A percentile compares a stretch with the other conserved stretches of the same genome.
phyloP scores from a whole-genome alignment of 2,797 vertebrate genomes.

The Molothrus ater region DNA sequence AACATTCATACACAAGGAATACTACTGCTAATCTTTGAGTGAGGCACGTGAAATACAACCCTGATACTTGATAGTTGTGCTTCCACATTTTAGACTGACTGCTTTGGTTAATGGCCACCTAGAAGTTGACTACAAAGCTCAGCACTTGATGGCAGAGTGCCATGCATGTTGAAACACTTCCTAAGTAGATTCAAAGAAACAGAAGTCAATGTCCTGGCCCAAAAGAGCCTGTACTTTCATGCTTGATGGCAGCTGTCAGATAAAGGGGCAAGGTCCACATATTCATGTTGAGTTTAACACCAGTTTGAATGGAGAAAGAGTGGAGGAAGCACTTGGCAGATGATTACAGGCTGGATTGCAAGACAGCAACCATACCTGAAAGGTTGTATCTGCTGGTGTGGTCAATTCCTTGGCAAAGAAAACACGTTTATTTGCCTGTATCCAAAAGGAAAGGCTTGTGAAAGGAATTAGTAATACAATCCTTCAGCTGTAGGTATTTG shows the following conservation, averaged over 20 bases:
- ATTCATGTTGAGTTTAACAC: background rate
- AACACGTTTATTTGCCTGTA: constrained; percentile 39
- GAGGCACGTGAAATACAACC: background rate
- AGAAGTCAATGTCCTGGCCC: background rate
- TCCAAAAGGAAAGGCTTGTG: constrained; percentile 61
- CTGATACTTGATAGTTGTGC: background rate
- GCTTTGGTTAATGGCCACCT: background rate
- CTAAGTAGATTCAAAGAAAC: background rate
- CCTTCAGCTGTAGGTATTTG: constrained; percentile 71
- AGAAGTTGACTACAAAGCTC: background rate
- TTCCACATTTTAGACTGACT: background rate
- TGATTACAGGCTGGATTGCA: background rate
- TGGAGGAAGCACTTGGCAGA: background rate
- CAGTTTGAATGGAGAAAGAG: background rate
- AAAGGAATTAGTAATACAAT: constrained; percentile 73
- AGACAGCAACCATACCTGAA: background rate
- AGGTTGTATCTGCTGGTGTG: constrained; percentile 21
- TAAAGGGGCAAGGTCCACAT: background rate
- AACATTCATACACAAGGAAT: background rate
- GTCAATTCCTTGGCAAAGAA: constrained; percentile 52
- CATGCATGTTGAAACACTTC: background rate
- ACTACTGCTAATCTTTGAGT: background rate
- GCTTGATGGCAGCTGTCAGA: background rate
- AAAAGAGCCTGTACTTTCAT: background rate
- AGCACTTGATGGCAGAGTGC: background rate